phyloP scores from a whole-genome alignment of 2,888 invertebrate genomes.

The Microplitis deprimator region DNA sequence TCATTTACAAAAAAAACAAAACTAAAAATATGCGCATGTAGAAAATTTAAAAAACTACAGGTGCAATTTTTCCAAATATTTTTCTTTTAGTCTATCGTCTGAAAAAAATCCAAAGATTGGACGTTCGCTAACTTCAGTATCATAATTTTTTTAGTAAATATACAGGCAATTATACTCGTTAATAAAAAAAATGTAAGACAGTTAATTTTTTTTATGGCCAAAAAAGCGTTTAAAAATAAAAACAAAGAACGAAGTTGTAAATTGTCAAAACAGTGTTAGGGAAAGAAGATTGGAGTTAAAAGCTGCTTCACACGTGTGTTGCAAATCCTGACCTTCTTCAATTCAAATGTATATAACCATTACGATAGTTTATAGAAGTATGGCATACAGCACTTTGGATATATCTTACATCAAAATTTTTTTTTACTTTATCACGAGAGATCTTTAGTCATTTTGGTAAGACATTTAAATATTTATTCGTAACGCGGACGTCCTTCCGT shows the following conservation, averaged over 20 bases:
- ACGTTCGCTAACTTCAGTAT: no score
- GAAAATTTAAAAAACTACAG: no score
- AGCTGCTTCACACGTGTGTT: constrained; percentile 14
- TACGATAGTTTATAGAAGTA: not conserved
- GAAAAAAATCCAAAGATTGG: no score
- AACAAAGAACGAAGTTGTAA: not conserved
- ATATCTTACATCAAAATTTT: not conserved
- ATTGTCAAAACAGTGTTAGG: not conserved
- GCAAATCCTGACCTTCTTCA: constrained; percentile 5
- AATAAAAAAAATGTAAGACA: not conserved
- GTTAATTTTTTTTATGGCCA: not conserved
- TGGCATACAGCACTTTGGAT: not conserved
- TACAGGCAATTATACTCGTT: no score
- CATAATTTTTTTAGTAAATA: no score
- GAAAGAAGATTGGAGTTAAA: not conserved
- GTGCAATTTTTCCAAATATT: no score
- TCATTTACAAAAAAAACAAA: no score
- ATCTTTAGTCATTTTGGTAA: constrained; percentile 60
- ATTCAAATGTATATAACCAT: constrained; percentile 8
- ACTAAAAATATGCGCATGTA: no score
- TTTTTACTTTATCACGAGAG: constrained; percentile 60
- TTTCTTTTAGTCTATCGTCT: no score
- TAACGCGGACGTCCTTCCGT: constrained; percentile 66
- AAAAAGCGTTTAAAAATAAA: not conserved
- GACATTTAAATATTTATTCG: constrained; percentile 67